Evolutionary conservation across 1,140 invertebrate species (phyloP), one percentile per base, ranked within the genome.

Genomic region (Arion vulgaris): DNA sequence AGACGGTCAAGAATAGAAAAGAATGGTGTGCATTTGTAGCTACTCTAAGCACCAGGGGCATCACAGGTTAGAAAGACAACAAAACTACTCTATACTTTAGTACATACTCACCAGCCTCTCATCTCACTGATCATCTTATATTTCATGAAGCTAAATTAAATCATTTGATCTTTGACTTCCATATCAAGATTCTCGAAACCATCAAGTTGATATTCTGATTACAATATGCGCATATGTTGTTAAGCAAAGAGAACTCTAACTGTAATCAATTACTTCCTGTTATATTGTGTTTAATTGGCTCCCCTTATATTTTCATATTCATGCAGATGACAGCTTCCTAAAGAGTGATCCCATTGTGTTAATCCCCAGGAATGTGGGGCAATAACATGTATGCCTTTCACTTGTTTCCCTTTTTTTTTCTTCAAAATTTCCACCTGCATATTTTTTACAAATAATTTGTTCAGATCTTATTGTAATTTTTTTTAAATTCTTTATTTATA

Each of bases 361-460:
- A 15, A 57, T 57, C 53, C 26, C 53, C 53, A 15, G 53, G 53
- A 57, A 23, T 57, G 26, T 57, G 51, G 51, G 75, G 51, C 75
- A 28, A 34, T 78, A 66, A 32, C 38, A 53, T 78, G 76, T 78
- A 78, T 78, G 76, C 76, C 57, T 78, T 78, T 78, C 76, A 39
- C 2, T 78, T 78, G 53, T 78, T 78, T 78, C 62, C 57, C 26
- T 78, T 76, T 78, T 78, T 78, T 78, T 78, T 78, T 75, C n/a
- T 49, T 75, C 36, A 28, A 75, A 45, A 15, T 62, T 66, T 78
- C 76, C 76, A 78, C 76, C 76, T 66, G 76, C 76, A 78, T 78
- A 66, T 66, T 62, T 39, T 41, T 78, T 66, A 23, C 7, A n/a
- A 38, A n/a, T 41, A n/a, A n/a, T n/a, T n/a, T n/a, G n/a, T n/a